Conservation (phyloP, 2,888 invertebrate genomes). For the Caenorhabditis doughertyi region DNA sequence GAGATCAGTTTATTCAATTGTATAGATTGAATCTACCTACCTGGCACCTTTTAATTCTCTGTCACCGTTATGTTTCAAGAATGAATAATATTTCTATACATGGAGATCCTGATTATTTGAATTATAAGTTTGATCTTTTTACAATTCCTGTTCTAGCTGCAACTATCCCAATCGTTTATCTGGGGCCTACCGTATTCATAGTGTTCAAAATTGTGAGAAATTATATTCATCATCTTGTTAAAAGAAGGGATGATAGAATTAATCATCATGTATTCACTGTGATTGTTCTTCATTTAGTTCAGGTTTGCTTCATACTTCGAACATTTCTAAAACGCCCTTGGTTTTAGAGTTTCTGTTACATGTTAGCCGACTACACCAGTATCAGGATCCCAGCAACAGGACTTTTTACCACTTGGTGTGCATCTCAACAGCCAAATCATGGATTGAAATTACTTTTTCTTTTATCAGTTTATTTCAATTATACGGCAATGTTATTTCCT, state of each 20-base stretch:
- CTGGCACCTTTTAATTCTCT: too few species aligned
- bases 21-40: too few species aligned
- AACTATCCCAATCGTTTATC: not conserved
- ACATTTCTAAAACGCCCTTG: too few species aligned
- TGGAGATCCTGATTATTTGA: not conserved
- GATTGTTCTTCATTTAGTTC: not conserved
- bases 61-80: too few species aligned
- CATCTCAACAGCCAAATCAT: constrained; percentile 12
- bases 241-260: not conserved
- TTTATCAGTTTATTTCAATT: constrained; percentile 30
- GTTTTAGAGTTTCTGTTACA: constrained; percentile 39
- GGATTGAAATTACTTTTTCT: not conserved
- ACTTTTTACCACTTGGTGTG: constrained; percentile 29
- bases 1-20: too few species aligned
- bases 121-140: constrained; percentile 1
- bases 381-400: constrained; percentile 36
- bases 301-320: not conserved
- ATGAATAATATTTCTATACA: constrained; percentile 9
- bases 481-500: constrained; percentile 25
- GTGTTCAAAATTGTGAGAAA: not conserved
- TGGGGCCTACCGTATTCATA: not conserved
- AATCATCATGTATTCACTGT: constrained; percentile 11
- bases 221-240: not conserved
- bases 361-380: constrained; percentile 22
- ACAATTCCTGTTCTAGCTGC: not conserved